Conservation (phyloP, 2,888 invertebrate genomes). For the Tridacna gigas region DNA sequence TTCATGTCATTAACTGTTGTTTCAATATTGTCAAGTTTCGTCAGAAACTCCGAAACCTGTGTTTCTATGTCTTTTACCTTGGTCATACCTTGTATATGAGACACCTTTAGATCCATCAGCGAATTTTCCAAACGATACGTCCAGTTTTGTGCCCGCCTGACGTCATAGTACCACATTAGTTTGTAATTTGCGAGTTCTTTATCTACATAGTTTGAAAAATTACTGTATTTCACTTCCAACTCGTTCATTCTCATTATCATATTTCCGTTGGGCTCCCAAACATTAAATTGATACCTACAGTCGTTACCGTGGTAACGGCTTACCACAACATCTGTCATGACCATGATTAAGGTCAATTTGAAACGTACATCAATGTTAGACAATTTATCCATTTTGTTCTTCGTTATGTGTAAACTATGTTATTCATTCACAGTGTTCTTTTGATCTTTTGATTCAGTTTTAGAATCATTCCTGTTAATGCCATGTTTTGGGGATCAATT, state of each 20-base stretch:
- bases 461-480: neutral
- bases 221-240: slow-evolving; percentile 71
- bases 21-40: slow-evolving; percentile 49
- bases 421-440: neutral
- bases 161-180: slow-evolving; percentile 58
- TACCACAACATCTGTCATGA: neutral
- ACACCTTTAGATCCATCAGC: slow-evolving; percentile 64
- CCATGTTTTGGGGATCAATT: too few relatives aligned
- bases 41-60: slow-evolving; percentile 39
- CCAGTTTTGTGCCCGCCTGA: slow-evolving; percentile 66
- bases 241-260: slow-evolving; percentile 71
- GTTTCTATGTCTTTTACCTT: slow-evolving; percentile 46
- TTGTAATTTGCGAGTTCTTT: slow-evolving; percentile 66
- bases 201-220: slow-evolving; percentile 70
- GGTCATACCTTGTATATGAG: slow-evolving; percentile 49
- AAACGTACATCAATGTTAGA: neutral
- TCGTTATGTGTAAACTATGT: neutral
- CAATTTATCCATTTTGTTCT: neutral
- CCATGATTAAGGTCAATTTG: neutral
- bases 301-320: slow-evolving; percentile 1
- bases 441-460: neutral
- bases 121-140: slow-evolving; percentile 66
- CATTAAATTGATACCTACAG: slow-evolving; percentile 74
- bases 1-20: slow-evolving; percentile 39
- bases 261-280: slow-evolving; percentile 82